Conservation (phyloP, 2,888 invertebrate genomes). For the Helleia helle region DNA sequence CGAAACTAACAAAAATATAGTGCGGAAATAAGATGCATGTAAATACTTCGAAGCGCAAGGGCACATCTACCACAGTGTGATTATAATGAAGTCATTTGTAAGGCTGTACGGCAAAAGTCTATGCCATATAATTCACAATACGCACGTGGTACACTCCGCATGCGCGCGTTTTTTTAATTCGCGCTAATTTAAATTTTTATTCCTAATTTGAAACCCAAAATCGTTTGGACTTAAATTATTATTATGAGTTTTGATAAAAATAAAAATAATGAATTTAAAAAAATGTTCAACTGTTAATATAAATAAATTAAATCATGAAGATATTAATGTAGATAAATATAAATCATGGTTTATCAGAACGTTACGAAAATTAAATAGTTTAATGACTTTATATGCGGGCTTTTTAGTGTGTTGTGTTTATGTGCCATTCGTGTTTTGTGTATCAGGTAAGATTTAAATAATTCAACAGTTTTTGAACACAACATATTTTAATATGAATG, state of each 20-base stretch:
- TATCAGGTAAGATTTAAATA: slow-evolving; percentile 41
- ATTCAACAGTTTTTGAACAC: no score
- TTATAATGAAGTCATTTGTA: no score
- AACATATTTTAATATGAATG: no score
- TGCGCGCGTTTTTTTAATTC: slow-evolving; percentile 41
- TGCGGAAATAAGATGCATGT: neutral
- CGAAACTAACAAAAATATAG: no score
- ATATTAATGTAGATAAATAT: neutral
- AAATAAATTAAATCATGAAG: no score
- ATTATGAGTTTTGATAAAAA: no score
- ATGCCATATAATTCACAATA: slow-evolving; percentile 33
- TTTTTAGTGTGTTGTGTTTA: slow-evolving; percentile 43
- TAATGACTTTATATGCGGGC: slow-evolving; percentile 43
- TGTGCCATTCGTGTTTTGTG: slow-evolving; percentile 46
- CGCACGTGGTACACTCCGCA: slow-evolving; percentile 41
- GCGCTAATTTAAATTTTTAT: slow-evolving; percentile 14
- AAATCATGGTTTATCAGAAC: slow-evolving; percentile 30
- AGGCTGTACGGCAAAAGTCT: slow-evolving; percentile 46
- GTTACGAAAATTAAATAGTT: slow-evolving; percentile 35
- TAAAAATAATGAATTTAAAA: neutral
- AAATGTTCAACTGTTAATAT: neutral
- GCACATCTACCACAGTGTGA: slow-evolving; percentile 11
- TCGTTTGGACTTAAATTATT: no score
- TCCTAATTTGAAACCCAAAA: neutral
- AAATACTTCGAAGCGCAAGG: slow-evolving; percentile 4